A percentile compares a stretch with the other conserved stretches of the same genome.
Evolutionary conservation across 2,888 invertebrate species (phyloP).

Genomic region (Antitype chi): DNA sequence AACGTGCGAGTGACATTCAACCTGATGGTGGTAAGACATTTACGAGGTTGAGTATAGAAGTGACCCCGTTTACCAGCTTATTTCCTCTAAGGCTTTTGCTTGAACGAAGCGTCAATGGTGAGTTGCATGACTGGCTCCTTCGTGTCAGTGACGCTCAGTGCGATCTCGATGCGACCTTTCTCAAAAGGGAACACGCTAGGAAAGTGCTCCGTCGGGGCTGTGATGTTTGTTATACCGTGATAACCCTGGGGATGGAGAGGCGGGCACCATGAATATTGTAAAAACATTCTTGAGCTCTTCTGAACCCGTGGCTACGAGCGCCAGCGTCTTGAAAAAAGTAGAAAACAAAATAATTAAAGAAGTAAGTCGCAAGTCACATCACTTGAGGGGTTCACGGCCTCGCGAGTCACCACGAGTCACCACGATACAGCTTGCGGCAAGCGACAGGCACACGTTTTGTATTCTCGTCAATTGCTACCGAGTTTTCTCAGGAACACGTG

Average conservation of each 20-base stretch:
- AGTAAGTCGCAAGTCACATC: too few relatives aligned
- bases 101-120: slow-evolving; percentile 23
- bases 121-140: slow-evolving; percentile 3
- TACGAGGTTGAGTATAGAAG: not conserved
- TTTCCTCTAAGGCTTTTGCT: slow-evolving; percentile 19
- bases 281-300: too few relatives aligned
- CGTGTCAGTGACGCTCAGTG: slow-evolving; percentile 10
- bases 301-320: not conserved
- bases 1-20: not conserved
- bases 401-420: too few relatives aligned
- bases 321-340: not conserved
- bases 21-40: not conserved
- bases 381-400: too few relatives aligned
- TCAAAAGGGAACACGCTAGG: slow-evolving; percentile 48
- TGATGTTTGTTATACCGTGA: slow-evolving; percentile 14
- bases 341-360: not conserved
- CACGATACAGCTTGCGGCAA: too few relatives aligned
- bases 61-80: not conserved
- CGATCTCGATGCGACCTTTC: slow-evolving; percentile 31
- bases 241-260: slow-evolving; percentile 31
- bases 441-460: too few relatives aligned
- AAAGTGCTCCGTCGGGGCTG: slow-evolving; percentile 47
- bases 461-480: too few relatives aligned
- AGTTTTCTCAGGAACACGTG: too few relatives aligned
- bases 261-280: not conserved